A percentile compares a stretch with the other conserved stretches of the same genome.
phyloP scores from a whole-genome alignment of 2,888 invertebrate genomes.

The Heterodera filipjevi region DNA sequence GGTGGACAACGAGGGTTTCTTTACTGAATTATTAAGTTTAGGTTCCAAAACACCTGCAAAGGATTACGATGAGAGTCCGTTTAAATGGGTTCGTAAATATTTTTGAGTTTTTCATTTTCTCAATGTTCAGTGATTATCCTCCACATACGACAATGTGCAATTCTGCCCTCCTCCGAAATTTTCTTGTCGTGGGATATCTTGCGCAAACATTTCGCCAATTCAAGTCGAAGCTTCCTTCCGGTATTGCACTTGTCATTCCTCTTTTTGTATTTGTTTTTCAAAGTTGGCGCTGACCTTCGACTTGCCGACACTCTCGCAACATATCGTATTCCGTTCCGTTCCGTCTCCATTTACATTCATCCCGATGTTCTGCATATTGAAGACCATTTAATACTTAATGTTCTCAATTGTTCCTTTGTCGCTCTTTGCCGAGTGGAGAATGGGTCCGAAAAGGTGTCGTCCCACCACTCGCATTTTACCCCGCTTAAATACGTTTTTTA shows the following conservation, averaged over 20 bases:
- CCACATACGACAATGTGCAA: neutral
- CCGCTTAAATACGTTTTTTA: neutral
- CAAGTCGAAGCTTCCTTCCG: neutral
- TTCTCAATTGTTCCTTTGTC: conserved; percentile 41
- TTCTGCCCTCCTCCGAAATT: conserved; percentile 26
- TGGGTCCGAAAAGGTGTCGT: conserved; percentile 13
- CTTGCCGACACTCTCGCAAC: conserved; percentile 28
- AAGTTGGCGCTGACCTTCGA: conserved; percentile 4
- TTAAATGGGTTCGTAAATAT: neutral
- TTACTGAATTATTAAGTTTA: neutral
- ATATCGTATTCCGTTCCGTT: conserved; percentile 34
- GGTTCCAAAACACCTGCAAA: neutral
- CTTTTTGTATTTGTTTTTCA: neutral
- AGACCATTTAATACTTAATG: conserved; percentile 36
- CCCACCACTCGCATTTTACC: neutral
- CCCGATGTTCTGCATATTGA: conserved; percentile 36
- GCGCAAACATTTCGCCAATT: conserved; percentile 28
- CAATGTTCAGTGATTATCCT: neutral
- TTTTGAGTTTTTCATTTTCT: neutral
- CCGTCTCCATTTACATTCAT: conserved; percentile 39
- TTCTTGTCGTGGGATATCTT: conserved; percentile 33
- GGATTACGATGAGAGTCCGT: neutral
- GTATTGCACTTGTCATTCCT: neutral
- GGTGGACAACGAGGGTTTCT: neutral
- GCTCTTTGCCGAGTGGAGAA: conserved; percentile 39